Base-by-base conservation (phyloP, 2,797 vertebrate species). In the Schizopygopsis pylzovi region DNA sequence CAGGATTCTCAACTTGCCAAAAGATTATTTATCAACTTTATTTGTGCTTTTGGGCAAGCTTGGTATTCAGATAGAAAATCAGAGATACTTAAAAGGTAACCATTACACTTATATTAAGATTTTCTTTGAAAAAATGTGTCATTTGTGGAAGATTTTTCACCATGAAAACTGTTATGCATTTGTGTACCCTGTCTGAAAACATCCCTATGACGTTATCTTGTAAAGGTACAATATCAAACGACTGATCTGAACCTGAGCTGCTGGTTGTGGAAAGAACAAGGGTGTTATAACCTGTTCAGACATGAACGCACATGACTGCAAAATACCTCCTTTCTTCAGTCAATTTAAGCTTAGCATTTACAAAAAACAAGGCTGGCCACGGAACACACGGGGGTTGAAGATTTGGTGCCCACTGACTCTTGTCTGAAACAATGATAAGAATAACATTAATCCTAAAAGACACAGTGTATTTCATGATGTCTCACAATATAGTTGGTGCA, bases 1-100 rank as follows among this genome's bases (percentile, higher is more conserved):
- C 54, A 52, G 37, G 70, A 76, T 65, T 1, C 52, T 28, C 15
- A 22, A 16, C 33, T 81, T 81, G 45, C 87, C 70, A 72, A 73
- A 76, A 13, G 1, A 84, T 65, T 33, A 65, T 33, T 33, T 16
- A 33, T 85, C 37, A 75, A 56, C 22, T 28, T 43, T 18, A 71
- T 41, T 37, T 41, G 33, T 59, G 15, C 39, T 52, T 39, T 68
- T 9, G 18, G n/a, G n/a, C 0, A 33, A 28, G 22, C 11, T 45
- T 76, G n/a, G 49, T 82, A 78, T 82, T 85, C 63, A 9, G 22
- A 79, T 13, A 13, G 5, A 33, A 13, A 22, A 70, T 52, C 9
- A 13, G 28, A 37, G 47, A 65, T 65, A 6, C 33, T 28, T 2
- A 63, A 63, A 28, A 15, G 13, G 12, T 28, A 15, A 63, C 1